Percentiles rank a stretch among this genome's conserved stretches.
Evolutionary conservation across 2,113 vertebrate genomes (phyloP).

Genomic region (Sebastes fasciatus): DNA sequence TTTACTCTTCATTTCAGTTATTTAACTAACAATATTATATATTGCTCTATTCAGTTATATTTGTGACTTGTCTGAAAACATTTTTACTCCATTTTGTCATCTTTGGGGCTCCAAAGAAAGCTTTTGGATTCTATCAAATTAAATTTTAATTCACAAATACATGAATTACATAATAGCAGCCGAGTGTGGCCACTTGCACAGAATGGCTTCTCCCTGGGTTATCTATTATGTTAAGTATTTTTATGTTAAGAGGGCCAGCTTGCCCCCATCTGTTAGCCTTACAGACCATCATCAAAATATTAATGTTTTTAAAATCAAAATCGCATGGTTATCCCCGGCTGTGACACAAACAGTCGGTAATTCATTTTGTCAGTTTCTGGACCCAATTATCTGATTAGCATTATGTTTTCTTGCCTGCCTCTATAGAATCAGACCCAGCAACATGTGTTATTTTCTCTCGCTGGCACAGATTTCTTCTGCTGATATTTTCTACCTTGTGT

Average conservation of each 20-base stretch:
- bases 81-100: too few species aligned
- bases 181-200: constrained; percentile 18
- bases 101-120: too few species aligned
- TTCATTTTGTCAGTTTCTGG: constrained; percentile 50
- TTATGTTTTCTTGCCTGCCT: constrained; percentile 47
- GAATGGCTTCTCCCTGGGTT: constrained; percentile 13
- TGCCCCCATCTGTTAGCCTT: constrained; percentile 36
- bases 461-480: constrained; percentile 35
- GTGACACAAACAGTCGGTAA: constrained; percentile 43
- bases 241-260: background rate
- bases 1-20: background rate
- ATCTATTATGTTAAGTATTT: constrained; percentile 46
- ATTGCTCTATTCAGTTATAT: background rate
- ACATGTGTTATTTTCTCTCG: constrained; percentile 56
- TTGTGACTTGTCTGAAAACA: too few species aligned
- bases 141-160: constrained; percentile 13
- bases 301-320: constrained; percentile 61
- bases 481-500: constrained; percentile 60
- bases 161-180: constrained; percentile 16
- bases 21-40: background rate
- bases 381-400: constrained; percentile 67
- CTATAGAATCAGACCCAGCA: constrained; percentile 34
- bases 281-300: constrained; percentile 54
- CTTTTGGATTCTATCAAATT: background rate
- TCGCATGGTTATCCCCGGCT: constrained; percentile 51